Evolutionary conservation across 1,140 invertebrate genomes (phyloP), one percentile per base, ranked within the genome.

Genomic region (Aphelenchoides avenae): DNA sequence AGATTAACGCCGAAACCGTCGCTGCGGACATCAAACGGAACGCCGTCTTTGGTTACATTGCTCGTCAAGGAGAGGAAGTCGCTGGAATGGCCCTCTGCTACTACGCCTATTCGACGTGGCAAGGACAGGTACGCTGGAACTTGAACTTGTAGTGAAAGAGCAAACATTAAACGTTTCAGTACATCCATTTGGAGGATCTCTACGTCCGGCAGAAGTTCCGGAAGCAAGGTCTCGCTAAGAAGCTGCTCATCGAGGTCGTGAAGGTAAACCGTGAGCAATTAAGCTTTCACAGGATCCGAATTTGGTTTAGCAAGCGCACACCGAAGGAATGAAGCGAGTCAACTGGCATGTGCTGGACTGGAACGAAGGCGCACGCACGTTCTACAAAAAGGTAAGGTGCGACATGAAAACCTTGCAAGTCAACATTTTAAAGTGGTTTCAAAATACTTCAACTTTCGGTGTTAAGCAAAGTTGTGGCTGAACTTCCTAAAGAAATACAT

Each of bases 261-360:
- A 83, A 87, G 81, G 86, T 87, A 79, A 66, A n/a, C n/a, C n/a
- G 15, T 24, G 22, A n/a, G 47, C 5, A 5, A 1, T 33, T 2
- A 6, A 30, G 15, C 18, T 5, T 52, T 36, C 34, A 26, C 64
- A n/a, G 36, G 46, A 36, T 24, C 24, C 18, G 3, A 30, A 22
- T 56, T 42, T 52, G 61, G 79, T 79, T n/a, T 65, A 86, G 82
- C 79, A 83, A 66, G 86, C 85, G 0, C 58, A 79, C 2, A 69
- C 81, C 2, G 78, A 77, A 1, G 78, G 81, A 3, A 85, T 84
- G 64, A 73, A 64, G 1, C 79, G 86, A 37, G 66, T 89, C 29
- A 85, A 89, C 61, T 88, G 89, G 68, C 81, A 85, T 64, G 87
- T 89, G 1, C 77, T 90, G 5, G 81, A 85, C n/a, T 90, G 88